Percentiles rank a stretch among this genome's conserved stretches.
phyloP scores from a whole-genome alignment of 2,888 invertebrate genomes.

The Pyrocoelia pectoralis region DNA sequence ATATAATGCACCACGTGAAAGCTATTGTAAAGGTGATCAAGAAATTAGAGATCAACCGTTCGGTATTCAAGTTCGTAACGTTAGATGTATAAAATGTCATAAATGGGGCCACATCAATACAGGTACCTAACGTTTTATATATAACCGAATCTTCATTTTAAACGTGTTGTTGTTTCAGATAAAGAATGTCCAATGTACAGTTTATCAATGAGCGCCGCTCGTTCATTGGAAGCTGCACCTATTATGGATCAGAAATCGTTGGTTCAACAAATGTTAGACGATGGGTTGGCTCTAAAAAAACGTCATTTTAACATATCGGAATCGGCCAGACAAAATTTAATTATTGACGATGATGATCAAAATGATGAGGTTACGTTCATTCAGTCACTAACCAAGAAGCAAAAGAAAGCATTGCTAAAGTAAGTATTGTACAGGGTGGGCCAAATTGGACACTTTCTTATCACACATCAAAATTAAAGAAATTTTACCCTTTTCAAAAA shows the following conservation, averaged over 20 bases:
- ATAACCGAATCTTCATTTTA: background rate
- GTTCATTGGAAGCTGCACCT: constrained; percentile 72
- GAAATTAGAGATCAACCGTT: constrained; percentile 98
- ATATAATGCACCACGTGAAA: constrained; percentile 98
- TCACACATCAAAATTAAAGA: too few species aligned
- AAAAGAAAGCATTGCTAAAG: constrained; percentile 91
- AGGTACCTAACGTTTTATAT: constrained; percentile 60
- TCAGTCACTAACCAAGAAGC: constrained; percentile 83
- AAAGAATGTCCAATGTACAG: constrained; percentile 96
- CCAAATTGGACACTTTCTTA: too few species aligned
- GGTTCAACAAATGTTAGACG: constrained; percentile 91
- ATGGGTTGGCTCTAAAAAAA: constrained; percentile 88
- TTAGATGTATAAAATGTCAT: constrained; percentile 98
- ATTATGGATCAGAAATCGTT: constrained; percentile 76
- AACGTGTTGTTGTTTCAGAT: too few species aligned
- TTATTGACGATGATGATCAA: constrained; percentile 64
- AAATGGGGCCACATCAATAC: constrained; percentile 99
- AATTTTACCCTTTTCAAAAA: too few species aligned
- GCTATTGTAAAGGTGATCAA: constrained; percentile 97
- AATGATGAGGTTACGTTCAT: constrained; percentile 72
- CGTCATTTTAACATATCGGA: constrained; percentile 66
- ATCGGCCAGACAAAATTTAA: constrained; percentile 67
- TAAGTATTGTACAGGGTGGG: too few species aligned
- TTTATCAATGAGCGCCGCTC: constrained; percentile 82
- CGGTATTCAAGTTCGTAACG: constrained; percentile 96